phyloP scores from a whole-genome alignment of 1,140 invertebrate species.

The Diorhabda carinulata region DNA sequence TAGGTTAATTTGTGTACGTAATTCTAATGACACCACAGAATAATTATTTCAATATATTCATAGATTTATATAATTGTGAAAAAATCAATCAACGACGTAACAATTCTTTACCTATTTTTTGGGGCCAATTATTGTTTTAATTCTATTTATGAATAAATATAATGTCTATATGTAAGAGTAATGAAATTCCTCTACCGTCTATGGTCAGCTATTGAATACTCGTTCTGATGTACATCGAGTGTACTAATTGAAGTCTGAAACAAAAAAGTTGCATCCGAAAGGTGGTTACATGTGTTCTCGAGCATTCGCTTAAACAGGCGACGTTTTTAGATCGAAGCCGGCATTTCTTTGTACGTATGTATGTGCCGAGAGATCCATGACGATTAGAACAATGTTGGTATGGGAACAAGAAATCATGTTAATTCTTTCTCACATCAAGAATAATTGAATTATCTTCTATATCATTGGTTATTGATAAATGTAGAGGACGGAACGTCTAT shows the following conservation, averaged over 20 bases:
- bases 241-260: constrained; percentile 14
- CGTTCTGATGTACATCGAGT: constrained; percentile 4
- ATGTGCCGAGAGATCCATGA: constrained; percentile 11
- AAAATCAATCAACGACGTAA: no score
- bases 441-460: constrained; percentile 3
- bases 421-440: not conserved
- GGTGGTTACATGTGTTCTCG: constrained; percentile 14
- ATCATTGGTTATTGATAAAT: no score
- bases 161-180: not conserved
- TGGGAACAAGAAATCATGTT: constrained; percentile 1
- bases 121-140: no score
- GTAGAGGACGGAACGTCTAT: no score
- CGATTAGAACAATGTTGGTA: not conserved
- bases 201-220: not conserved
- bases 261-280: constrained; percentile 11
- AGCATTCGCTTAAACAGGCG: constrained; percentile 12
- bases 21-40: no score
- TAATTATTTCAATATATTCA: no score
- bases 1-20: no score
- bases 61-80: no score
- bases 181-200: not conserved
- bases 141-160: not conserved
- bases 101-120: no score
- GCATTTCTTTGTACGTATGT: not conserved
- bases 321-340: constrained; percentile 12